Base-by-base conservation (phyloP, 2,888 invertebrate species). In the Coremacera marginata region DNA sequence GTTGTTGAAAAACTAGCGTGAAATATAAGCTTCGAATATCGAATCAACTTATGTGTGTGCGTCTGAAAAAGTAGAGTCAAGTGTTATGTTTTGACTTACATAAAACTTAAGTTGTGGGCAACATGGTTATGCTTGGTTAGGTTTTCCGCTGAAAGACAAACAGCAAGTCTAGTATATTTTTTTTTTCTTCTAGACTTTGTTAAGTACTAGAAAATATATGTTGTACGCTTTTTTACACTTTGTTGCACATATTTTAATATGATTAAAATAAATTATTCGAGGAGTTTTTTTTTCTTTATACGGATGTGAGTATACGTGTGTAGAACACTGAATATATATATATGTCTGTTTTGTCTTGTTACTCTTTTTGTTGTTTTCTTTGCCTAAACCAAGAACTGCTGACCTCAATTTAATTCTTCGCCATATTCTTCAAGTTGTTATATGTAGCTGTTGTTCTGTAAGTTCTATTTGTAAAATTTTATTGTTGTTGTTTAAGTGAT, bases 331-430 rank as follows among this genome's bases (percentile, higher is more conserved):
- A 11, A 44, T 44, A 44, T n/a, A 16, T 52, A 25, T 27, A n/a
- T 60, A n/a, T 57, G 60, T 34, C 11, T 34, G 22, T 34, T 16
- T 70, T n/a, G 5, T 5, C n/a, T 34, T 55, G 31, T 25, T n/a
- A 9, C 14, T 25, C 5, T n/a, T 37, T 71, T 51, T 31, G 19
- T 44, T 31, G 11, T 44, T 73, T 57, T 9, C 37, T n/a, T 31
- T 63, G 62, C 14, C 63, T 73, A 51, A 25, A 62, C 16, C 49
- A 27, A 27, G 25, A 63, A 73, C 37, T 63, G 62, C 51, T 73
- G 63, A 63, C 73, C 73, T 73, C 73, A 73, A 73, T 73, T 73
- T 63, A 73, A 52, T 73, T 51, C 49, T 60, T 57, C 37, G 9
- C 22, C 16, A 49, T 14, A 22, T 14, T 49, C n/a, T 14, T 67